Evolutionary conservation across 35 echinoderm and acorn worm species (phyloP), one percentile per base, ranked within the genome.

Genomic region (Heliocidaris tuberculata): DNA sequence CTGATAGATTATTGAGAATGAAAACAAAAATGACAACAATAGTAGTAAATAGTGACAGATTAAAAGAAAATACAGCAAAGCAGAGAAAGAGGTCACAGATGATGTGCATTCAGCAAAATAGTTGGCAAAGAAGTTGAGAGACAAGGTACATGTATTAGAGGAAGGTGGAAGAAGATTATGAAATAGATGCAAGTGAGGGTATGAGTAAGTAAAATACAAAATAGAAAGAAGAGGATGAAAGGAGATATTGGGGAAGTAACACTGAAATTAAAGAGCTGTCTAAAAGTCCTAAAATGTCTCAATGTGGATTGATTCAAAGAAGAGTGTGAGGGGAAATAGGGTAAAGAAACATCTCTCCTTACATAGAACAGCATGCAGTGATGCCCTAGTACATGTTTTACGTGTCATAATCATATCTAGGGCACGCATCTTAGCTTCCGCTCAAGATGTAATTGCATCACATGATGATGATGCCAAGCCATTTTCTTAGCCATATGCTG

Each of bases 361-460:
- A 78, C 65, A 78, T 19, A 6, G 65, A 27, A n/a, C 27, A 78
- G 65, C 27, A 78, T 78, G 27, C 7, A n/a, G 65, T 78, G 17
- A n/a, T n/a, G 27, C 65, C 27, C 27, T 7, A 78, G 7, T 27
- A 78, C 21, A 70, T 78, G 65, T 19, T 78, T 7, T 78, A 21
- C 17, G 65, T 78, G 65, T 5, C 65, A 78, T 78, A 21, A 78
- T 78, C 65, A 78, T 78, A 78, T 78, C 65, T 78, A n/a, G 65
- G 65, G 27, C 65, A 78, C 7, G 27, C 65, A 27, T 24, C 65
- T 78, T 78, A n/a, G 65, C 27, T 78, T 78, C 65, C 17, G 21
- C 65, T n/a, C 19, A 78, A n/a, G 65, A 78, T 78, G 65, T 27
- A 78, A 78, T 78, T 78, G 65, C 65, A 78, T 78, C 65, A 78